phyloP scores from a whole-genome alignment of 2,113 vertebrate genomes.

The Seriola quinqueradiata region DNA sequence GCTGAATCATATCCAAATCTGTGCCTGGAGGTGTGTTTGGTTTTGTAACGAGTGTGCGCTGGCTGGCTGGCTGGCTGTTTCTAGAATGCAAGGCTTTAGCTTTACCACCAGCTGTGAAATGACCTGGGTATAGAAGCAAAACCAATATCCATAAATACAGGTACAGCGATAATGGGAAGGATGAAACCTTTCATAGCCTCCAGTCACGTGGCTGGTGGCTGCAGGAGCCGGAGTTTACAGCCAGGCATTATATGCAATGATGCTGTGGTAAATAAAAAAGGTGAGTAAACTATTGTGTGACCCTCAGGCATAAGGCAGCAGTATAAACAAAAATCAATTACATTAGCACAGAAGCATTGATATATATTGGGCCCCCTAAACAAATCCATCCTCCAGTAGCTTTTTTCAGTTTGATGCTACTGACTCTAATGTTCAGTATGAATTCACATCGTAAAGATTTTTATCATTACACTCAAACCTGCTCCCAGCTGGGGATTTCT shows the following conservation, averaged over 20 bases:
- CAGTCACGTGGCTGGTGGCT: conserved; percentile 36
- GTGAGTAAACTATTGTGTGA: conserved; percentile 49
- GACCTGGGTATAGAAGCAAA: conserved; percentile 15
- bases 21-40: conserved; percentile 42
- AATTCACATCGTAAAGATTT: conserved; percentile 60
- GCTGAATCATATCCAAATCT: conserved; percentile 26
- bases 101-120: conserved; percentile 34
- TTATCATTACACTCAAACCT: conserved; percentile 40
- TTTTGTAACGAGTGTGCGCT: conserved; percentile 41
- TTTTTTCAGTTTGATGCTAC: conserved; percentile 24
- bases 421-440: conserved; percentile 16
- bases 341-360: conserved; percentile 36
- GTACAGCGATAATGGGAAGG: conserved; percentile 40
- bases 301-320: conserved; percentile 46
- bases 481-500: neutral
- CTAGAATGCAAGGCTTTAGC: conserved; percentile 31
- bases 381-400: conserved; percentile 32
- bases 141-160: conserved; percentile 61
- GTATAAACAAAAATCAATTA: conserved; percentile 67
- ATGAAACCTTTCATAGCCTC: conserved; percentile 44
- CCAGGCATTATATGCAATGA: conserved; percentile 54
- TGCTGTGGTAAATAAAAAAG: conserved; percentile 62
- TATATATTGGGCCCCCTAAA: conserved; percentile 48
- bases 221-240: conserved; percentile 53
- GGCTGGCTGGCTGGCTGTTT: conserved; percentile 37